These are phyloP conservation scores for Pangasius krempfi DNA, from an alignment of 2,797 vertebrate species.

Conservation along the genomic window DNA sequence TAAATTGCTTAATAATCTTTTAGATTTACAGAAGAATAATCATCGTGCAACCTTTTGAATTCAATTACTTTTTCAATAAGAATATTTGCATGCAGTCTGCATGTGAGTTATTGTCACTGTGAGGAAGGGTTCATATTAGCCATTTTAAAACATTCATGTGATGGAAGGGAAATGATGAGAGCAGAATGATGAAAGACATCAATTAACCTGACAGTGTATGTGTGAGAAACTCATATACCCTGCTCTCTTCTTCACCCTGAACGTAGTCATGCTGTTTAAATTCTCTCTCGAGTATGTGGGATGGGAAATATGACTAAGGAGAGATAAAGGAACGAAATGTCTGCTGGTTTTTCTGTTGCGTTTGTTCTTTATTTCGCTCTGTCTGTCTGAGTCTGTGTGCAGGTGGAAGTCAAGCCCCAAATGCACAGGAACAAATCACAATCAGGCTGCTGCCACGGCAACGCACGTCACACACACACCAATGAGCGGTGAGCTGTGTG, in stretches of 20 bases:
- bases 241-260: background rate
- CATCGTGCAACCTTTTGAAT: background rate
- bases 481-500: background rate
- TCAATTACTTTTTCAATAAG: background rate
- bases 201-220: constrained; percentile 5
- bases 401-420: constrained; percentile 31
- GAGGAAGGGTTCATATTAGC: background rate
- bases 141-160: constrained; percentile 27
- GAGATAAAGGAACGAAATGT: constrained; percentile 38
- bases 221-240: constrained; percentile 2
- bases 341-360: constrained; percentile 21
- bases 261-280: background rate
- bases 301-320: constrained; percentile 22
- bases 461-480: constrained; percentile 37
- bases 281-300: background rate
- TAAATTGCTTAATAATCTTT: constrained; percentile 1
- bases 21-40: background rate
- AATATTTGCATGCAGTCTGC: background rate
- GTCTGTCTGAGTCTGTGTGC: constrained; percentile 36
- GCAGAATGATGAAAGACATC: constrained; percentile 4
- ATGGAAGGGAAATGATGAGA: constrained; percentile 20
- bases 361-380: constrained; percentile 28
- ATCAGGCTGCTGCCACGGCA: constrained; percentile 48
- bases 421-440: constrained; percentile 43
- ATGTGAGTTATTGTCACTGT: background rate